These are phyloP conservation scores for Cheilosia grossa DNA, from an alignment of 2,888 invertebrate genomes.

Conservation along the genomic window DNA sequence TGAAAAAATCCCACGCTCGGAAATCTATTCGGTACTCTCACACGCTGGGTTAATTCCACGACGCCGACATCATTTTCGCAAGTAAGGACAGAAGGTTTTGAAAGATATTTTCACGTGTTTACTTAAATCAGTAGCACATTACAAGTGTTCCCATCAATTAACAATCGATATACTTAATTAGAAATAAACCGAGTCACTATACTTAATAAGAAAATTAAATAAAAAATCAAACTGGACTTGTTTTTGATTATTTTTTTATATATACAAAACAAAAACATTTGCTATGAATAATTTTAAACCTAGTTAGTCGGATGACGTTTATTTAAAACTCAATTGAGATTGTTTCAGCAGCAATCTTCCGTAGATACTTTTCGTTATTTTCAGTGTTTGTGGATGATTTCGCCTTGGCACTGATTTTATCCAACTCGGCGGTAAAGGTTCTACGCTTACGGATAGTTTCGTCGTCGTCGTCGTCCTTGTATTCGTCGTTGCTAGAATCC, in stretches of 20 bases:
- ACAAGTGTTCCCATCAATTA: slow-evolving; percentile 14
- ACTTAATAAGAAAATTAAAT: slow-evolving; percentile 1
- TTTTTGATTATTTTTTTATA: slow-evolving; percentile 14
- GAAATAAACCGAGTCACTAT: slow-evolving; percentile 25
- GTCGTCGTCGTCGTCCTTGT: slow-evolving; percentile 39
- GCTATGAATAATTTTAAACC: slow-evolving; percentile 1
- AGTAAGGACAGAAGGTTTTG: background rate
- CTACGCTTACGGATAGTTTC: background rate
- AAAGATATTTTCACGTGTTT: background rate
- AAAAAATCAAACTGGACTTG: slow-evolving; percentile 11
- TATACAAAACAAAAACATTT: slow-evolving; percentile 39
- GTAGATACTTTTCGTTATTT: slow-evolving; percentile 76
- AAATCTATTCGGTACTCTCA: slow-evolving; percentile 87
- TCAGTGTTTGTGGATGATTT: background rate
- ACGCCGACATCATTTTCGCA: slow-evolving; percentile 48
- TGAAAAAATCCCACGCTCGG: slow-evolving; percentile 85
- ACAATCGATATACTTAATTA: background rate
- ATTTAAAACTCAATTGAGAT: slow-evolving; percentile 78
- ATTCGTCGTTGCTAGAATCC: slow-evolving; percentile 33
- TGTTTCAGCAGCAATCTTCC: slow-evolving; percentile 75
- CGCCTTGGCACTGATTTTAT: background rate
- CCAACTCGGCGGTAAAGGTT: background rate
- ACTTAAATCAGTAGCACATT: background rate
- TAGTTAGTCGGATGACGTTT: background rate
- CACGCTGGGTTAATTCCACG: slow-evolving; percentile 86